Base-by-base conservation (phyloP, 2,888 invertebrate species). In the Diogma glabrata region DNA sequence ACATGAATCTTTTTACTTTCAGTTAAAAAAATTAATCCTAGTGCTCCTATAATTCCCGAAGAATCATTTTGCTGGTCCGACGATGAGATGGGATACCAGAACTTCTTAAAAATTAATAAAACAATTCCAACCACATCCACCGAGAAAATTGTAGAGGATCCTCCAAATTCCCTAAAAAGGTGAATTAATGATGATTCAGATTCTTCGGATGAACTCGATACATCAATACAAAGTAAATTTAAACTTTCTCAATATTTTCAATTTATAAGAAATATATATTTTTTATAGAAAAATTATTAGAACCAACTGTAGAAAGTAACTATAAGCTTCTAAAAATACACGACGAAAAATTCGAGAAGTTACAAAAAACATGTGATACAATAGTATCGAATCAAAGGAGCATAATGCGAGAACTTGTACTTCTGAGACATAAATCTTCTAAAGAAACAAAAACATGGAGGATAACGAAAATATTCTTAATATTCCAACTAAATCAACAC, bases 121-220 rank as follows among this genome's bases (percentile, higher is more conserved):
- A 38, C 38, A 38, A 38, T 38, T 16, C 14, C 38, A 38, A 38
- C 38, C 9, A 38, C 38, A 38, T 38, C 38, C 38, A 38, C 16
- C 38, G 38, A 38, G 38, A 38, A 38, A 16, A 38, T 38, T 33
- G 33, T 33, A 33, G 33, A 33, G 33, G 7, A 33, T 33, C 33
- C 5, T 33, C 33, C 5, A 33, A 38, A 38, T 14, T 38, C 38
- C 38, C 38, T 38, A 14, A 38, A 38, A 38, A 38, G 3, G 38
- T 19, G 16, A 38, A 38, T 38, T 38, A 38, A n/a, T n/a, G n/a
- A n/a, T n/a, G n/a, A n/a, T n/a, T n/a, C n/a, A 14, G 33, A 33
- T 33, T 33, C 33, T 33, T 33, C 33, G 33, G 33, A 33, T 33
- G 33, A 33, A 33, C 33, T 33, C 33, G 12, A 33, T 33, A 33